A percentile compares a stretch with the other conserved stretches of the same genome.
Conservation (phyloP, 2,113 vertebrate species). For the Forbesichthys papilliferus region DNA sequence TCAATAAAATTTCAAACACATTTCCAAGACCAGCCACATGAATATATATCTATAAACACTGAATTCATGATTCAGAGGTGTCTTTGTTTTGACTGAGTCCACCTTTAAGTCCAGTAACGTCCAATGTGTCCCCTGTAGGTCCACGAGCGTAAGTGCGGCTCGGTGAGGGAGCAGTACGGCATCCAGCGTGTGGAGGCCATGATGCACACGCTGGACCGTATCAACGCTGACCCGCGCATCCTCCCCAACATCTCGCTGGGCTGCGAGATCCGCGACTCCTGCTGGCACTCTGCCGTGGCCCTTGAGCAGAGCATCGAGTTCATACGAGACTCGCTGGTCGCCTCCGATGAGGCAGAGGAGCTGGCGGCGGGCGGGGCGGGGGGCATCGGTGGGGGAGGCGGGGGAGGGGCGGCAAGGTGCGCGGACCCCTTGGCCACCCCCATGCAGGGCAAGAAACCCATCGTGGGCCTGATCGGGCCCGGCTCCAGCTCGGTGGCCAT, state of each 20-base stretch:
- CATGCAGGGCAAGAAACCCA: conserved; percentile 92
- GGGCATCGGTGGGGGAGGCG: conserved; percentile 13
- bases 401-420: conserved; percentile 57
- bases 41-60: too few species aligned
- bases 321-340: conserved; percentile 95
- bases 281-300: conserved; percentile 97
- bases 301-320: conserved; percentile 99
- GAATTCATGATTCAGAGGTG: background rate
- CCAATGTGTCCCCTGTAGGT: conserved; percentile 44
- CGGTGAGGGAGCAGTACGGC: conserved; percentile 95
- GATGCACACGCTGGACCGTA: conserved; percentile 93
- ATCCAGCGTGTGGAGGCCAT: conserved; percentile 98
- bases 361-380: conserved; percentile 50
- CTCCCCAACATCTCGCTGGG: conserved; percentile 94
- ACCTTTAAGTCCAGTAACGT: too few species aligned
- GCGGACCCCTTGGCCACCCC: conserved; percentile 87
- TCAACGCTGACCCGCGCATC: conserved; percentile 87
- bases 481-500: conserved; percentile 98
- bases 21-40: too few species aligned
- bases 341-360: conserved; percentile 89
- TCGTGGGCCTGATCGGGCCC: conserved; percentile 96
- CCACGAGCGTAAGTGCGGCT: conserved; percentile 96
- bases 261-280: conserved; percentile 97
- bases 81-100: too few species aligned
- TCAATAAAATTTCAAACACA: too few species aligned